Evolutionary conservation across 2,888 invertebrate species (phyloP).

Genomic region (Lapara coniferarum): DNA sequence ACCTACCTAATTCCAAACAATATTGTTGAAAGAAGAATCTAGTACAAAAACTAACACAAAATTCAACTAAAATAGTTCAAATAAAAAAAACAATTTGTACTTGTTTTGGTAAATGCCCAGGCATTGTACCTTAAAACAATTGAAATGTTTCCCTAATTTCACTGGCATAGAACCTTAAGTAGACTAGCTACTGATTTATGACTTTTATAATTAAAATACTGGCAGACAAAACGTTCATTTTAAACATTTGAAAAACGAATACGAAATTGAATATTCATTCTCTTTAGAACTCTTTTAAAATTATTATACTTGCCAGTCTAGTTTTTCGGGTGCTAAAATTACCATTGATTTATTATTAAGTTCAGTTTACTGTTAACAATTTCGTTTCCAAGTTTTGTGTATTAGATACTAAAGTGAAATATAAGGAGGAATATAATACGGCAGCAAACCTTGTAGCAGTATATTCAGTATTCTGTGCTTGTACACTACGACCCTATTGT

Average conservation of each 20-base stretch:
- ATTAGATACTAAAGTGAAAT: too few species aligned
- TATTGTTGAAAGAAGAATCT: not conserved
- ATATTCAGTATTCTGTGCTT: too few species aligned
- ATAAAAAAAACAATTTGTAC: not conserved
- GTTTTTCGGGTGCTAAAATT: too few species aligned
- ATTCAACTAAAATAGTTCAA: not conserved
- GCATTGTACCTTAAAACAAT: conserved; percentile 11
- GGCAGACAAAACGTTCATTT: not conserved
- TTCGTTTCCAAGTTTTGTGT: too few species aligned
- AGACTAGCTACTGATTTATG: conserved; percentile 15
- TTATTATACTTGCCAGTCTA: too few species aligned
- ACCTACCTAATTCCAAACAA: not conserved
- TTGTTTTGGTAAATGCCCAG: not conserved
- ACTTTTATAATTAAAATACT: not conserved
- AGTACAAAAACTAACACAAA: not conserved
- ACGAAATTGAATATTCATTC: not conserved
- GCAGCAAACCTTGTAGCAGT: too few species aligned
- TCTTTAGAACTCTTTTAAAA: not conserved
- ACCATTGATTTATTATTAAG: too few species aligned
- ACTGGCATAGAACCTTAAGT: conserved; percentile 20
- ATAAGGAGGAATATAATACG: too few species aligned
- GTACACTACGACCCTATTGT: too few species aligned
- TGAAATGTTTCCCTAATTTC: conserved; percentile 24
- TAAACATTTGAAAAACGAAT: not conserved
- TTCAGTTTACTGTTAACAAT: too few species aligned